Percentiles rank a stretch among this genome's conserved stretches.
phyloP scores from a whole-genome alignment of 2,888 invertebrate genomes.

The Coleophora flavipennella region DNA sequence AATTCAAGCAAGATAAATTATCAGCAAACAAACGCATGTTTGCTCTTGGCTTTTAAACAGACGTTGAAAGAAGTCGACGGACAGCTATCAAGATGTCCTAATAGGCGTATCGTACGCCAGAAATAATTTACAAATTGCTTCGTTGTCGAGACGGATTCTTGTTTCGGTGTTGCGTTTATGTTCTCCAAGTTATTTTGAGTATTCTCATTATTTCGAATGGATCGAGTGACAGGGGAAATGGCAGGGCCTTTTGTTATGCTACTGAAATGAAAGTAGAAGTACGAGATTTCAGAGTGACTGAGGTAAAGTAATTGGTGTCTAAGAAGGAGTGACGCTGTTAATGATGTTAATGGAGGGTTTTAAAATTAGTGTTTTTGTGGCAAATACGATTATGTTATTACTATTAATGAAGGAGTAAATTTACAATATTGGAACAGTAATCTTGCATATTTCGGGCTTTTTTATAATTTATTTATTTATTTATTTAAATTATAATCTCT shows the following conservation, averaged over 20 bases:
- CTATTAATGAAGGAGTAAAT: too few relatives aligned
- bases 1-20: slow-evolving; percentile 14
- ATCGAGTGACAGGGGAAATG: slow-evolving; percentile 3
- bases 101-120: slow-evolving; percentile 62
- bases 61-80: slow-evolving; percentile 69
- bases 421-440: too few relatives aligned
- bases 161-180: slow-evolving; percentile 4
- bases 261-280: not conserved
- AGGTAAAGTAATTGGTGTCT: not conserved
- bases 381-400: too few relatives aligned
- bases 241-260: not conserved
- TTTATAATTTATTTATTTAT: too few relatives aligned
- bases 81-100: slow-evolving; percentile 67
- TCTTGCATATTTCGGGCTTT: too few relatives aligned
- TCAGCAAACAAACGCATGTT: slow-evolving; percentile 8
- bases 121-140: slow-evolving; percentile 67
- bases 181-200: slow-evolving; percentile 5
- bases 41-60: slow-evolving; percentile 62
- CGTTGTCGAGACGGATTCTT: slow-evolving; percentile 23
- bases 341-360: not conserved
- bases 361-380: too few relatives aligned
- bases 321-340: not conserved
- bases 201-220: slow-evolving; percentile 7
- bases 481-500: too few relatives aligned
- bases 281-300: not conserved